Evolutionary conservation across 2,113 vertebrate genomes (phyloP).

Genomic region (Callorhinus ursinus): DNA sequence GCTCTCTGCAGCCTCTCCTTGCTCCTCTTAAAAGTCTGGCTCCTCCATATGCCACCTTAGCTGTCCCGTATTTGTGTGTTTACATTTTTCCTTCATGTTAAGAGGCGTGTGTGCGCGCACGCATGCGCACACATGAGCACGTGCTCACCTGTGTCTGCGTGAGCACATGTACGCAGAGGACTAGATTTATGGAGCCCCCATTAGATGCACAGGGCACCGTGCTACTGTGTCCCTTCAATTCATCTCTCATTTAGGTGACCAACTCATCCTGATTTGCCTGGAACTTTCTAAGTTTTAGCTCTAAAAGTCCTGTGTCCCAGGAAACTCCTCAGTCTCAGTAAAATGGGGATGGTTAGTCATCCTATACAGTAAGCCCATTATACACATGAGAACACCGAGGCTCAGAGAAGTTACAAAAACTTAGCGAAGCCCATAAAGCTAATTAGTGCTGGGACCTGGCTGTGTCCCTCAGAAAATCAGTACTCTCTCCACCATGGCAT

Average conservation of each 20-base stretch:
- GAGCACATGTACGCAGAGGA: fast-evolving
- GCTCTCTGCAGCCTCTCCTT: neutral
- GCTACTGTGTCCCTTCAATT: neutral
- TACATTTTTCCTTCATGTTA: neutral
- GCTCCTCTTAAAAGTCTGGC: neutral
- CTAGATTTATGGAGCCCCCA: neutral
- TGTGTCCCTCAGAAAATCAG: neutral
- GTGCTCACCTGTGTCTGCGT: neutral
- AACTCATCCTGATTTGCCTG: neutral
- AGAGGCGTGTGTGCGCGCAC: fast-evolving
- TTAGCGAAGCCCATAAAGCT: neutral
- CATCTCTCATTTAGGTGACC: neutral
- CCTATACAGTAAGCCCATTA: neutral
- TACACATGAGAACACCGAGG: neutral
- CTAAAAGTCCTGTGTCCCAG: neutral
- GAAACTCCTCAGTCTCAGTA: neutral
- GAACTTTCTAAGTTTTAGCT: neutral
- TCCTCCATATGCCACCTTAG: neutral
- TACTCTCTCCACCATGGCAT: neutral
- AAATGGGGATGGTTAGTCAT: neutral
- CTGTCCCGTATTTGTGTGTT: neutral
- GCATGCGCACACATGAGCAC: too few species aligned
- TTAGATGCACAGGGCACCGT: neutral
- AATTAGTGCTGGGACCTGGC: neutral
- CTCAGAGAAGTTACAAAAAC: neutral